These are phyloP conservation scores for Equus przewalskii DNA, from an alignment of 2,113 vertebrate genomes.

Conservation along the genomic window DNA sequence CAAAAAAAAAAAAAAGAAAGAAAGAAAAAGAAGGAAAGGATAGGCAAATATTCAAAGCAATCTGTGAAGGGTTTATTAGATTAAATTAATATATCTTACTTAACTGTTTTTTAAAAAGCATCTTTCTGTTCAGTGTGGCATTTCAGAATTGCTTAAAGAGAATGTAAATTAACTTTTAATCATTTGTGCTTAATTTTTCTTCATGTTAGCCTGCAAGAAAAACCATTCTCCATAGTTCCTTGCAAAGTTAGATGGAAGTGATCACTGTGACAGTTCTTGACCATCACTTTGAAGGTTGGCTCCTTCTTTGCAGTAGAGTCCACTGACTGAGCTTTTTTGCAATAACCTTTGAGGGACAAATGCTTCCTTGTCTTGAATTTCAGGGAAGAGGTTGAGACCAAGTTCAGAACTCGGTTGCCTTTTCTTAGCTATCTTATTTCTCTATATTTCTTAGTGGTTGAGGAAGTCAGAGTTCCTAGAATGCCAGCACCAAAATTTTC, in stretches of 20 bases:
- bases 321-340: background rate
- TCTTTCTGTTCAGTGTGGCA: background rate
- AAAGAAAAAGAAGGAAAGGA: background rate
- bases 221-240: background rate
- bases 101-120: background rate
- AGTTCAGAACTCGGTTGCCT: background rate
- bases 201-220: background rate
- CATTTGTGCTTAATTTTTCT: background rate
- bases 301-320: background rate
- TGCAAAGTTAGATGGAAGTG: background rate
- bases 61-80: background rate
- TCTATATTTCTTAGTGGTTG: background rate
- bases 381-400: constrained; percentile 4
- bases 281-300: background rate
- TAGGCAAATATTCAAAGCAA: background rate
- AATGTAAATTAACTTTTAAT: constrained; percentile 25
- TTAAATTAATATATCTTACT: background rate
- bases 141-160: background rate
- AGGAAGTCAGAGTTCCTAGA: background rate
- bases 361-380: background rate
- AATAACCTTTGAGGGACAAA: background rate
- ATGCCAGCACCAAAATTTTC: background rate
- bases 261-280: background rate
- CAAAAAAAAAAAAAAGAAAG: too few relatives aligned
- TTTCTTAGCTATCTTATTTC: constrained; percentile 1